phyloP scores from a whole-genome alignment of 2,888 invertebrate species.

The Chaetogeoica ovagalla region DNA sequence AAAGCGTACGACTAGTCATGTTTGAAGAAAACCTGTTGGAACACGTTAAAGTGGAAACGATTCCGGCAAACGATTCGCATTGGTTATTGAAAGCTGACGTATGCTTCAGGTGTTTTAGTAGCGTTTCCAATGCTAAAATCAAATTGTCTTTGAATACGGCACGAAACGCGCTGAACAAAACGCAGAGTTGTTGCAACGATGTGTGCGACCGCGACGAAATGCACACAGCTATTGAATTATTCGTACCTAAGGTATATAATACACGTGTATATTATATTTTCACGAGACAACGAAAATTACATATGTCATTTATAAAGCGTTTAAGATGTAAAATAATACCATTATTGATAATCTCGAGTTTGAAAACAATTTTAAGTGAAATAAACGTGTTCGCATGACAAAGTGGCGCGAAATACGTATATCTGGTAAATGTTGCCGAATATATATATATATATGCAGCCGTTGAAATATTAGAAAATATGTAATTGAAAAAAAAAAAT shows the following conservation, averaged over 20 bases:
- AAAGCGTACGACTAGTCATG: constrained; percentile 69
- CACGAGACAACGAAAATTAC: neutral
- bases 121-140: constrained; percentile 22
- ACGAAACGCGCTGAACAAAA: constrained; percentile 11
- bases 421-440: no score
- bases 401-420: no score
- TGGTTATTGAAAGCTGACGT: constrained; percentile 42
- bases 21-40: constrained; percentile 69
- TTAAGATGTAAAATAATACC: no score
- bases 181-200: constrained; percentile 32
- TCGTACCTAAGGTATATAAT: constrained; percentile 24
- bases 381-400: no score
- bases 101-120: constrained; percentile 30
- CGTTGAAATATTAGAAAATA: no score
- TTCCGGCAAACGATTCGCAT: constrained; percentile 16
- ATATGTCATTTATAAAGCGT: neutral
- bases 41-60: constrained; percentile 58
- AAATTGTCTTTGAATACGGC: constrained; percentile 23
- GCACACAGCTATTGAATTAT: constrained; percentile 13
- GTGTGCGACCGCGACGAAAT: constrained; percentile 34
- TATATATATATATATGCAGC: no score
- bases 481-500: no score
- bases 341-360: no score
- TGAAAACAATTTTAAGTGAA: no score
- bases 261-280: neutral